Evolutionary conservation across 2,797 vertebrate species (phyloP).

Genomic region (Syngnathus rostellatus): DNA sequence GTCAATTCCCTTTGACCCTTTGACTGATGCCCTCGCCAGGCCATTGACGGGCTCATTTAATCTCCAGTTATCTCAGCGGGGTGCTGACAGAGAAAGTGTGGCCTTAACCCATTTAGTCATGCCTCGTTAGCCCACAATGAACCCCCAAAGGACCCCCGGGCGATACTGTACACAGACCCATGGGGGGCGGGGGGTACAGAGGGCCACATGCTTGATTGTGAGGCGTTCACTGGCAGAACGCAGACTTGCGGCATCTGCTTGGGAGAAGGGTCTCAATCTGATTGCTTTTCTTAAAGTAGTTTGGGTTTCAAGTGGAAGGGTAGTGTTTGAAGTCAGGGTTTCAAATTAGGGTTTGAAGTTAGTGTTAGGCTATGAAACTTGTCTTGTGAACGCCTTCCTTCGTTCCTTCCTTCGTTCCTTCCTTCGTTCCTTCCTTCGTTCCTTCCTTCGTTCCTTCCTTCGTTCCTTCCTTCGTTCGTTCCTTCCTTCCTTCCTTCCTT

Average conservation of each 20-base stretch:
- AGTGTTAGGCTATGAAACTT: neutral
- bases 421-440: neutral
- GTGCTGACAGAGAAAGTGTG: constrained; percentile 73
- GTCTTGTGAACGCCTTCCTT: no score
- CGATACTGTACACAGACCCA: constrained; percentile 78
- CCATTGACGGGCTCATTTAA: constrained; percentile 52
- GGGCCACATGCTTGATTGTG: neutral
- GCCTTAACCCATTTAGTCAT: constrained; percentile 94
- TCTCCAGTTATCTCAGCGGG: constrained; percentile 65
- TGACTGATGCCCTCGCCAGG: neutral
- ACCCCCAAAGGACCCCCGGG: constrained; percentile 80
- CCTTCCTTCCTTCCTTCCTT: no score
- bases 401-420: neutral
- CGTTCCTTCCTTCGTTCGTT: no score
- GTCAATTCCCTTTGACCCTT: neutral
- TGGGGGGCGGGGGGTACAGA: neutral
- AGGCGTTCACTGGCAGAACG: constrained; percentile 36
- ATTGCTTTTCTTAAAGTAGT: no score
- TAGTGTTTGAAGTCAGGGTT: neutral
- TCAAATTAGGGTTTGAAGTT: neutral
- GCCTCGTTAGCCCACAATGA: constrained; percentile 86
- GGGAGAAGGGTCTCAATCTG: no score
- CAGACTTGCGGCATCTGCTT: neutral
- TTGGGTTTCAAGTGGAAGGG: no score
- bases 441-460: no score